phyloP scores from a whole-genome alignment of 2,113 vertebrate species.

The Sapajus apella region DNA sequence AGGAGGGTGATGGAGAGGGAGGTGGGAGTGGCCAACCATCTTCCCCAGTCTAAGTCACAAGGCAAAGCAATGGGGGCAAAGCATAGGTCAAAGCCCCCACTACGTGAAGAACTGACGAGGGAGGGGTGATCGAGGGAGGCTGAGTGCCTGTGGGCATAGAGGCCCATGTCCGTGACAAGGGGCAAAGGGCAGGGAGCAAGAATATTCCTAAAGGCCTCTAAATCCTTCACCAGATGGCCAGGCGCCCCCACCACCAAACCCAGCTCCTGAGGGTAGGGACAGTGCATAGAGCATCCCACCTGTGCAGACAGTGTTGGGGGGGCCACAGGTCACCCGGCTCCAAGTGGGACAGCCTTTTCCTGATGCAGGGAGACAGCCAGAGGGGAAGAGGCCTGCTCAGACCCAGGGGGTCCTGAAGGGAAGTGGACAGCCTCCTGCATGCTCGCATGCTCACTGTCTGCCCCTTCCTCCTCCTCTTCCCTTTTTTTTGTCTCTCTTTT shows the following conservation, averaged over 20 bases:
- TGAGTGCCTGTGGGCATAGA: not conserved
- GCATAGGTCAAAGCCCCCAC: not conserved
- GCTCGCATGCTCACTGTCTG: too few species aligned
- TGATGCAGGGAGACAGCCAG: not conserved
- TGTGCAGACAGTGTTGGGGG: not conserved
- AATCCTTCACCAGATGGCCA: not conserved
- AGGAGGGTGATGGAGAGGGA: not conserved
- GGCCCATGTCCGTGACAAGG: not conserved
- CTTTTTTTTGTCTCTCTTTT: too few species aligned
- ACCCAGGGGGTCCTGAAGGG: not conserved
- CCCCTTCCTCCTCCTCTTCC: not conserved
- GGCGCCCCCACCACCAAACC: not conserved
- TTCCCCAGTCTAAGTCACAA: not conserved
- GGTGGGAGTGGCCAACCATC: not conserved
- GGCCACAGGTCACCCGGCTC: not conserved
- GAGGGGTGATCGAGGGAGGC: not conserved
- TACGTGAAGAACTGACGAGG: not conserved
- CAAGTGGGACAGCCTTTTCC: not conserved
- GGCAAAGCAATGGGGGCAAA: not conserved
- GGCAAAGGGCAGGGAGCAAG: not conserved
- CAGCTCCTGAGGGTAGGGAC: not conserved
- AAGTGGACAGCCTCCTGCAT: not conserved
- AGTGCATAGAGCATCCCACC: not conserved
- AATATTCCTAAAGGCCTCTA: not conserved
- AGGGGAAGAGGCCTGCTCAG: not conserved